phyloP scores from a whole-genome alignment of 2,113 vertebrate species.

The Maccullochella peelii region DNA sequence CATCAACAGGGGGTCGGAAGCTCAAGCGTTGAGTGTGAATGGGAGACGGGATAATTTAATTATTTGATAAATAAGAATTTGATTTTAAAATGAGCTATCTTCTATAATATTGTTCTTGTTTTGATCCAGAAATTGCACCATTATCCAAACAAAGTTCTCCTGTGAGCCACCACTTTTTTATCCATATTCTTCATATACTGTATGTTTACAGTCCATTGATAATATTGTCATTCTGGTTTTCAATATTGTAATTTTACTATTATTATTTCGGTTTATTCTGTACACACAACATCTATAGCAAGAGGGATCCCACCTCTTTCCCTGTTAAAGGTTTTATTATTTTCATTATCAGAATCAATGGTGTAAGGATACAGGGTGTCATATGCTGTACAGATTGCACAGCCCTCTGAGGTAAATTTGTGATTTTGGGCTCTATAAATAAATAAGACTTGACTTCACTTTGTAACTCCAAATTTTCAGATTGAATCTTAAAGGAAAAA shows the following conservation, averaged over 20 bases:
- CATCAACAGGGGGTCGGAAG: not conserved
- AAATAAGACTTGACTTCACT: too few species aligned
- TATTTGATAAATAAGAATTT: too few species aligned
- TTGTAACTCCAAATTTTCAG: too few species aligned
- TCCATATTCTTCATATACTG: not conserved
- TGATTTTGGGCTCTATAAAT: too few species aligned
- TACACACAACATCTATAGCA: too few species aligned
- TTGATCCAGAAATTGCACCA: not conserved
- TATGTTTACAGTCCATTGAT: not conserved
- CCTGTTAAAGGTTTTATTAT: too few species aligned
- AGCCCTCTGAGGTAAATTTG: too few species aligned
- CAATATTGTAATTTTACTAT: not conserved
- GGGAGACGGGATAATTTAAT: too few species aligned
- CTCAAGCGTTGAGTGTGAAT: not conserved
- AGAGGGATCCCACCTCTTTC: not conserved
- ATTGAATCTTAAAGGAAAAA: too few species aligned
- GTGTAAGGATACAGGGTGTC: too few species aligned
- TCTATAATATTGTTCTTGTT: not conserved
- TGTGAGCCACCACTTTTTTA: not conserved
- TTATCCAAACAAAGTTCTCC: not conserved
- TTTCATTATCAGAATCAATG: too few species aligned
- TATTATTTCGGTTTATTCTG: not conserved
- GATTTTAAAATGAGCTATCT: not conserved
- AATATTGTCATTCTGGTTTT: not conserved
- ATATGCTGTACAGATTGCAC: too few species aligned